Base-by-base conservation (phyloP, 2,113 vertebrate genomes). In the Rhynchopsitta pachyrhyncha region DNA sequence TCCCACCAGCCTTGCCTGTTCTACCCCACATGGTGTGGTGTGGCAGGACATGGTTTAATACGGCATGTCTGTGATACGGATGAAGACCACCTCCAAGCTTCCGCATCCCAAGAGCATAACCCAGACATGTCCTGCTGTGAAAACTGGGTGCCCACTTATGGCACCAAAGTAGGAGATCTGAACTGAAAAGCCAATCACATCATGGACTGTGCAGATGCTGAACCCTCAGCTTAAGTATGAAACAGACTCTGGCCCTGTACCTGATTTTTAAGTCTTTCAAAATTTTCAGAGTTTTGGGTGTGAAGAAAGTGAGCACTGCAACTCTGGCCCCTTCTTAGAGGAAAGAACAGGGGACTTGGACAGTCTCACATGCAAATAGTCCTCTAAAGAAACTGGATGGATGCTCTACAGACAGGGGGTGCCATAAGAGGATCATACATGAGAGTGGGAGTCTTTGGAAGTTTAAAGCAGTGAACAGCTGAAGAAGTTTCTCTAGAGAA, bases 401-500 rank as follows among this genome's bases (percentile, higher is more conserved):
- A 60, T 60, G 74, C 14, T 67, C 39, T 60, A 63, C 47, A 52
- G 44, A 67, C 67, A 69, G 79, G 49, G 15, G 1, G 28, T 91
- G 69, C 66, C 11, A 1, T 2, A 2, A 87, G 69, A 84, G 50
- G 35, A 62, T 64, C 13, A 6, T 77, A n/a, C 5, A 0, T 20
- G 37, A 69, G 44, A 71, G 85, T 80, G 59, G 53, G 88, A 92
- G 70, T 74, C 71, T 76, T 85, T 62, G 41, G 75, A 77, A 80
- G 50, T 95, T 94, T 90, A 55, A 94, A 90, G 92, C 66, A 39
- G 52, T 11, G 88, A 90, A 93, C 82, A 96, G 92, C 88, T 96
- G 93, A 94, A 82, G 62, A 91, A 85, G 28, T 90, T 92, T 90
- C 79, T 81, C 17, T 5, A 52, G 59, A 52, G 35, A 11, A 49